Evolutionary conservation across 2,797 vertebrate species (phyloP), one percentile per base, ranked within the genome.

Genomic region (Sebastolobus alascanus): DNA sequence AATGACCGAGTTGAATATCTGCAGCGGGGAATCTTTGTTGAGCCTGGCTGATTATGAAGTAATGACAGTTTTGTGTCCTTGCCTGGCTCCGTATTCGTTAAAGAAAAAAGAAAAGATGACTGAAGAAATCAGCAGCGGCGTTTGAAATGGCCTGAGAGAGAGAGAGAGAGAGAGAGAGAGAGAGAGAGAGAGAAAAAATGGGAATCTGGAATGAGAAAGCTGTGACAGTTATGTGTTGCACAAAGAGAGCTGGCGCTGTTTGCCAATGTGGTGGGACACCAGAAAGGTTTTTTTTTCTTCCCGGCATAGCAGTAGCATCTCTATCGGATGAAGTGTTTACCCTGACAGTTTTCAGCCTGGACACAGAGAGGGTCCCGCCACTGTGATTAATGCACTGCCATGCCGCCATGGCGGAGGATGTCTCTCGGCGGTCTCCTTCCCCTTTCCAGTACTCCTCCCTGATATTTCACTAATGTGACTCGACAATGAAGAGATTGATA

Each of bases 401-500:
- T 75, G 90, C 94, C 83, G 75, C 93, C 90, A 82, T 67, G 75
- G 85, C 85, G 64, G 88, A 90, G 77, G 90, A 92, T 93, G 90
- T 90, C 92, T 92, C 91, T 90, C 81, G 88, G 93, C 93, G 90
- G 90, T 93, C 89, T 91, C 84, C 90, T 89, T 82, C 88, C 90
- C 77, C 82, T 88, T 89, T 85, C 89, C 90, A 78, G 87, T 86
- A 64, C 90, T 90, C 92, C 89, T 89, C 91, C 89, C 90, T 90
- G 91, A 93, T 92, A 93, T 93, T 91, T 86, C 92, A 87, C 91
- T 95, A 95, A 95, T 94, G 92, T 89, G 92, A 92, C 92, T 93
- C 75, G 92, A 94, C 94, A 91, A 90, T 87, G 91, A 87, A 90
- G 93, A 95, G 94, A 95, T 95, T 92, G 94, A 95, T 95, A 88